Evolutionary conservation across 2,888 invertebrate genomes (phyloP).

Genomic region (Tupiocoris notatus): DNA sequence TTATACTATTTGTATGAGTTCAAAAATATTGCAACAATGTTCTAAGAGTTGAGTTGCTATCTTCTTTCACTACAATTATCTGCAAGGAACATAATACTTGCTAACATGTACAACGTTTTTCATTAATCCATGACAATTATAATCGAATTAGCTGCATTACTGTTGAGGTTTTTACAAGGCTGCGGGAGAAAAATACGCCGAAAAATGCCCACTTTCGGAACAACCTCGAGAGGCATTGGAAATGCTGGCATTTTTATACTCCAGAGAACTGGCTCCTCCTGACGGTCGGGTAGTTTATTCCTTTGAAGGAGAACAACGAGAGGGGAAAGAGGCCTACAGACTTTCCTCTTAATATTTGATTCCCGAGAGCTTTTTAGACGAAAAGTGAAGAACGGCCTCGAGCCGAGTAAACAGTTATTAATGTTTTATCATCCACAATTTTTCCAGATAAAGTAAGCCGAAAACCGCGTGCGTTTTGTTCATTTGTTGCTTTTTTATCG

Average conservation of each 20-base stretch:
- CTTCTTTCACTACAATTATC: too few relatives aligned
- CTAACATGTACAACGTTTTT: too few relatives aligned
- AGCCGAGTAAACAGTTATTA: not conserved
- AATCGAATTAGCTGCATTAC: too few relatives aligned
- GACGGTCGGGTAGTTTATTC: not conserved
- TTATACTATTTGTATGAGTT: too few relatives aligned
- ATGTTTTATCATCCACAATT: not conserved
- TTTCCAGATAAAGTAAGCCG: not conserved
- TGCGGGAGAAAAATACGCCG: too few relatives aligned
- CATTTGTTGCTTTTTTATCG: too few relatives aligned
- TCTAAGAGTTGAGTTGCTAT: too few relatives aligned
- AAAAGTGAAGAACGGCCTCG: not conserved
- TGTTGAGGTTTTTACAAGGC: too few relatives aligned
- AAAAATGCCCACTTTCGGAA: not conserved
- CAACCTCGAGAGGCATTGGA: not conserved
- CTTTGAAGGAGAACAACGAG: too few relatives aligned
- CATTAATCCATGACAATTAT: too few relatives aligned
- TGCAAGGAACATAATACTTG: too few relatives aligned
- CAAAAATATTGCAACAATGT: too few relatives aligned
- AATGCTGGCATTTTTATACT: not conserved
- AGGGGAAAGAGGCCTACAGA: not conserved
- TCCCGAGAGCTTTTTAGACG: not conserved
- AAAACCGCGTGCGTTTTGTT: not conserved
- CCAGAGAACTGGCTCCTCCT: not conserved
- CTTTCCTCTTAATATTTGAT: not conserved